Evolutionary conservation across 1,140 invertebrate species (phyloP), one percentile per base, ranked within the genome.

Genomic region (Pogonomyrmex barbatus): DNA sequence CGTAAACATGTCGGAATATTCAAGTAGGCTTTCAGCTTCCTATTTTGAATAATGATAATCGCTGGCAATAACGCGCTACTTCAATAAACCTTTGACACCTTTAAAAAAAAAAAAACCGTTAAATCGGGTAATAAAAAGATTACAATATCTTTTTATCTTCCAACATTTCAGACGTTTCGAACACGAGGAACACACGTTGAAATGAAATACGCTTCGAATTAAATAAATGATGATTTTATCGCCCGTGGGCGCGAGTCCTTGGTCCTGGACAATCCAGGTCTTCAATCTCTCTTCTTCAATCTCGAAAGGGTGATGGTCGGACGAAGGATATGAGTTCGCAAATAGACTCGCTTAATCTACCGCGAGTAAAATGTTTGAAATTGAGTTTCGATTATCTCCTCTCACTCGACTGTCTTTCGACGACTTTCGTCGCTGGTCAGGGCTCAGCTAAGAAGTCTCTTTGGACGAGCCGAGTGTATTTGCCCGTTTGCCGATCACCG

Each of bases 311-410:
- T 36, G 47, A 83, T 47, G 42, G 79, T 50, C 54, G 79, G 54
- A 45, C 52, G 65, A 83, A 83, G 79, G 79, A 83, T 83, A 83
- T 75, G 79, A 33, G 54, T 83, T 45, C 42, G 79, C 79, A 83
- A 83, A 83, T 83, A 83, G 79, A 83, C 56, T 75, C 79, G 68
- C 79, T 83, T 83, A 83, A 83, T 83, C 68, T 83, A 39, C 79
- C 79, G 45, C 68, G 68, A 75, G 68, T 83, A 83, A 83, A 83
- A 83, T 83, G 79, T 83, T 83, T 83, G 79, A 83, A 83, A 83
- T 83, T 73, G 79, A 73, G 79, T 83, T 83, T 83, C 79, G 68
- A 83, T 83, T 83, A 83, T 75, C 68, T 83, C 54, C 67, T 75
- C 79, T 83, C 54, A 39, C 73, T 78, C 45, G 58, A 47, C 83